Conservation (phyloP, 2,797 vertebrate genomes). For the Sebastes alutus region DNA sequence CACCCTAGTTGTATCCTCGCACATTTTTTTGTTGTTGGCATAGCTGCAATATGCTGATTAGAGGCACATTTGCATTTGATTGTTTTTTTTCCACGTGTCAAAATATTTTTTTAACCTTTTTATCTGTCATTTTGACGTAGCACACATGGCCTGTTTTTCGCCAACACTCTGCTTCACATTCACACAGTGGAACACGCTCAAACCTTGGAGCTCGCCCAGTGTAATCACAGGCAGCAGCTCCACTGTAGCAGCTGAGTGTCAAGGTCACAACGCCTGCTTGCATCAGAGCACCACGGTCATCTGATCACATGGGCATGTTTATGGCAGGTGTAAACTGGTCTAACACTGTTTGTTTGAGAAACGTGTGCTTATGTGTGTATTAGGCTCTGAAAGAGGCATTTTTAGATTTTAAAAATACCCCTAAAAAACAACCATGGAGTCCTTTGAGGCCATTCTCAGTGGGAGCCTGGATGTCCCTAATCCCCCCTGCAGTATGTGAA, state of each 20-base stretch:
- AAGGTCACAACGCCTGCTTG: slow-evolving; percentile 46
- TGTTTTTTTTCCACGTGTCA: slow-evolving; percentile 14
- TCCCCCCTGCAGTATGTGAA: slow-evolving; percentile 34
- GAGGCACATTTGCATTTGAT: slow-evolving; percentile 41
- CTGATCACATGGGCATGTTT: background rate
- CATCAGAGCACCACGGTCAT: slow-evolving; percentile 12
- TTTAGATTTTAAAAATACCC: slow-evolving; percentile 8
- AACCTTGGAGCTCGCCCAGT: slow-evolving; percentile 54
- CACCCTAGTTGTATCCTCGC: background rate
- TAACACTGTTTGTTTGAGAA: background rate
- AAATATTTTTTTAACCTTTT: slow-evolving; percentile 2
- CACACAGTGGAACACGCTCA: slow-evolving; percentile 29
- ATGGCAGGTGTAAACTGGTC: background rate
- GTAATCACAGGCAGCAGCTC: slow-evolving; percentile 49
- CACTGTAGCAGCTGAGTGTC: slow-evolving; percentile 45
- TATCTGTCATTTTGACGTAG: slow-evolving; percentile 34
- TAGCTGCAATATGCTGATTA: slow-evolving; percentile 43
- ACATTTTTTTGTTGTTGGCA: slow-evolving; percentile 2
- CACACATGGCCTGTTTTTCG: slow-evolving; percentile 10
- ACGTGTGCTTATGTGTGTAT: background rate
- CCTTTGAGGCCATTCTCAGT: slow-evolving; percentile 10
- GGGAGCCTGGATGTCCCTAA: slow-evolving; percentile 21
- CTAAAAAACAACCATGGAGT: background rate
- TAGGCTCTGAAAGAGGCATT: background rate
- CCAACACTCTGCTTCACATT: slow-evolving; percentile 29